Evolutionary conservation across 2,113 vertebrate species (phyloP).

Genomic region (Paracanthobrama guichenoti): DNA sequence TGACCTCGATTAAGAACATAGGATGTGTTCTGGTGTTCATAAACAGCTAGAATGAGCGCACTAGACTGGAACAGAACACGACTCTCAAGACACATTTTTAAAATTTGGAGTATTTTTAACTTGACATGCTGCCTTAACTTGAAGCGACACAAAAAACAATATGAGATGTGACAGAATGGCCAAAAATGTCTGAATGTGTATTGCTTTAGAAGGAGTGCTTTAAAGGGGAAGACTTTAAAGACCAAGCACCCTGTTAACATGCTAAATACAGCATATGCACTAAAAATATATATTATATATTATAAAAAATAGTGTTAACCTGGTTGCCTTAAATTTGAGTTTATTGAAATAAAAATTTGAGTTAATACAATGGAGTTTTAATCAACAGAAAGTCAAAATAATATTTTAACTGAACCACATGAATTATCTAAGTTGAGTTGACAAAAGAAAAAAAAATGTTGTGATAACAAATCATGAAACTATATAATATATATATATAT

Average conservation of each 20-base stretch:
- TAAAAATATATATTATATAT: not conserved
- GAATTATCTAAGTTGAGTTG: no score
- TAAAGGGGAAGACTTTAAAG: not conserved
- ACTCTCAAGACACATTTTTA: not conserved
- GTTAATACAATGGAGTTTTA: no score
- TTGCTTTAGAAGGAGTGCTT: not conserved
- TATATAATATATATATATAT: no score
- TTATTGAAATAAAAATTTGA: not conserved
- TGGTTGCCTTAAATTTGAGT: no score
- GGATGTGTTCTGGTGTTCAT: not conserved
- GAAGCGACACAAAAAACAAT: not conserved
- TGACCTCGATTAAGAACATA: not conserved
- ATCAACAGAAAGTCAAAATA: no score
- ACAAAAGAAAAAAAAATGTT: no score
- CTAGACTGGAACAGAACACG: not conserved
- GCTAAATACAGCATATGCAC: not conserved
- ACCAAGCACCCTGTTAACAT: not conserved
- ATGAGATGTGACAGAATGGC: not conserved
- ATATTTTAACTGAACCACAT: no score
- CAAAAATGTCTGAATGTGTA: not conserved
- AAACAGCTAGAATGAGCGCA: not conserved
- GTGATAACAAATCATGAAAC: no score
- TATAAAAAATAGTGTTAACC: no score
- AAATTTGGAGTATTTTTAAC: not conserved
- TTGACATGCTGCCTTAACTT: not conserved